Evolutionary conservation across 2,113 vertebrate genomes (phyloP).

Genomic region (Mobula birostris): DNA sequence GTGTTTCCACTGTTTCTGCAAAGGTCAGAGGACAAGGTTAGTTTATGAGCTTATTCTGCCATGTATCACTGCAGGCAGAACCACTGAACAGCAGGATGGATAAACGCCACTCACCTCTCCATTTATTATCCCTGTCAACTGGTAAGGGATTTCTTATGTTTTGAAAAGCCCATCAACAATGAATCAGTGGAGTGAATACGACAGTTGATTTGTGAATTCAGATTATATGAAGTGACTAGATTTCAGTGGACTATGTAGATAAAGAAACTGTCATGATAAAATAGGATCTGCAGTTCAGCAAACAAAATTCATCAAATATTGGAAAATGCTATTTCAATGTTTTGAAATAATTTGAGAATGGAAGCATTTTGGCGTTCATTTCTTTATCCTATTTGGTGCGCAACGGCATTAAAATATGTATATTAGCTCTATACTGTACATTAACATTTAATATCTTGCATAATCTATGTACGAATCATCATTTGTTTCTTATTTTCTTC

Average conservation of each 20-base stretch:
- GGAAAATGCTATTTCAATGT: slow-evolving; percentile 72
- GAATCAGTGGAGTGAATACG: slow-evolving; percentile 69
- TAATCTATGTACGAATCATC: slow-evolving; percentile 23
- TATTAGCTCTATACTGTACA: slow-evolving; percentile 13
- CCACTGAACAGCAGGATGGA: slow-evolving; percentile 60
- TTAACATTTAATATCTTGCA: slow-evolving; percentile 7
- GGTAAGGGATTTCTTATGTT: slow-evolving; percentile 59
- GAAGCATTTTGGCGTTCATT: slow-evolving; percentile 63
- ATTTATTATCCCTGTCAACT: slow-evolving; percentile 77
- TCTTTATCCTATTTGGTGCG: background rate
- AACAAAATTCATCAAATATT: slow-evolving; percentile 85
- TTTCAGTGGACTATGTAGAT: slow-evolving; percentile 69
- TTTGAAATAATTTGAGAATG: slow-evolving; percentile 75
- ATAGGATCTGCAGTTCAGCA: slow-evolving; percentile 72
- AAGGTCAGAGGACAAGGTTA: slow-evolving; percentile 73
- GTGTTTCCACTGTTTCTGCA: slow-evolving; percentile 64
- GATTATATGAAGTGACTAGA: slow-evolving; percentile 82
- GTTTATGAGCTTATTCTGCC: slow-evolving; percentile 79
- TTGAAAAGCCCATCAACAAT: slow-evolving; percentile 70
- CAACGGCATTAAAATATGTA: background rate
- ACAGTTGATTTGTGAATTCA: slow-evolving; percentile 89
- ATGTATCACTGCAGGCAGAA: slow-evolving; percentile 67
- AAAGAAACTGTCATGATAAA: slow-evolving; percentile 77
- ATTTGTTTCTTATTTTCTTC: slow-evolving; percentile 25
- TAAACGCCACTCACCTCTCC: slow-evolving; percentile 63